Base-by-base conservation (phyloP, 1,140 invertebrate genomes). In the Spodoptera frugiperda region DNA sequence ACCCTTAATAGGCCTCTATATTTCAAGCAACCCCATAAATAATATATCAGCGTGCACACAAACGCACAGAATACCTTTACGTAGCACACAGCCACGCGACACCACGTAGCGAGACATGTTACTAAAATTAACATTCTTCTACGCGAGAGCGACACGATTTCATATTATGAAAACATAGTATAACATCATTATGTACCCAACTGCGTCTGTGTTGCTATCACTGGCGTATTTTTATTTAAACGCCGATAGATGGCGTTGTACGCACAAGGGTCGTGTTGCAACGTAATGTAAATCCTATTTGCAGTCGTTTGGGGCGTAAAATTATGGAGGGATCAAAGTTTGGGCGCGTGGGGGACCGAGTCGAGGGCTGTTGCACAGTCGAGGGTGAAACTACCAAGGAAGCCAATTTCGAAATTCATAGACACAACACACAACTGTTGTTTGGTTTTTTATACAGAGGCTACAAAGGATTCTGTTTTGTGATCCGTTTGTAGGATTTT, bases 91-190 rank as follows among this genome's bases (percentile, higher is more conserved):
- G 53, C 53, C 53, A 53, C 51, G 6, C 51, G 14, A 12, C 15
- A 10, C n/a, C n/a, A 67, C 33, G 17, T 25, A 67, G 39, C 63
- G 46, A 67, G 44, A 67, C 44, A 49, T 25, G 63, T 67, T 67
- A 67, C 63, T 67, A 67, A 67, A 61, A 82, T 82, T 82, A 78
- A 76, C 78, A 80, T 78, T 79, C 77, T 73, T 33, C 48, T 33
- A 78, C 68, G 74, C 71, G 80, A 77, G 61, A 77, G 54, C 78
- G 77, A 53, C 49, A 44, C 78, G 78, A 79, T 79, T 82, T 82
- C 80, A 79, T 82, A 74, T 79, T 82, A 79, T 82, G 80, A 82
- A 82, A 82, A 82, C 80, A 73, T 61, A 54, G 33, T 63, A 63
- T 63, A 63, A 44, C 39, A 48, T 48, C 39, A 65, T 48, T 67